These are phyloP conservation scores for Nasonia oneida DNA, from an alignment of 2,888 invertebrate genomes.

Conservation along the genomic window DNA sequence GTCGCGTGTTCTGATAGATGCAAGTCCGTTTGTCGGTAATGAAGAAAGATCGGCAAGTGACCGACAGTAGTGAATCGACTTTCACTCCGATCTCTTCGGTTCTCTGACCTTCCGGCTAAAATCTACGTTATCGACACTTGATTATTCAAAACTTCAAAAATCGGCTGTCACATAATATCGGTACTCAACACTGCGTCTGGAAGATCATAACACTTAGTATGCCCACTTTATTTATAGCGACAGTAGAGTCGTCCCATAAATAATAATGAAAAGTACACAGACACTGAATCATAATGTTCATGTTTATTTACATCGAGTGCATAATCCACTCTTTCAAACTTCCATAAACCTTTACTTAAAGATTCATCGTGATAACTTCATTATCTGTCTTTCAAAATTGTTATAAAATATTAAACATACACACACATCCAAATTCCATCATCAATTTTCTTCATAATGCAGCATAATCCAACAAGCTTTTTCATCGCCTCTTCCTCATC, in stretches of 20 bases:
- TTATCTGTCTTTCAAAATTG: neutral
- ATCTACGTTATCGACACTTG: neutral
- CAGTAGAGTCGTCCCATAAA: neutral
- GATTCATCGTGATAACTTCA: slow-evolving; percentile 11
- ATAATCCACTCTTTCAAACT: neutral
- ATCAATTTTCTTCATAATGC: too few relatives aligned
- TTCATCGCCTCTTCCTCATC: neutral
- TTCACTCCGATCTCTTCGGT: neutral
- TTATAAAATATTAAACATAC: too few relatives aligned
- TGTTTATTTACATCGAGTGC: neutral
- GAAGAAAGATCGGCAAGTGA: slow-evolving; percentile 11
- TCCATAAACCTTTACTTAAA: neutral
- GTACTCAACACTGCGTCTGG: neutral
- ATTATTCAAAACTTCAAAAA: neutral
- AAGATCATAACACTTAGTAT: neutral
- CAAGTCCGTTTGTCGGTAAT: neutral
- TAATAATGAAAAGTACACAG: neutral
- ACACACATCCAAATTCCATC: too few relatives aligned
- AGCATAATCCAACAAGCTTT: neutral
- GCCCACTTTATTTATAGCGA: neutral
- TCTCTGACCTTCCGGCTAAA: neutral
- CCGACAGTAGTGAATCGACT: slow-evolving; percentile 18
- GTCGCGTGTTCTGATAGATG: too few relatives aligned
- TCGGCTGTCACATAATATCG: neutral
- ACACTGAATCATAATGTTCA: neutral